Percentiles rank a stretch among this genome's conserved stretches.
Evolutionary conservation across 2,797 vertebrate species (phyloP).

Genomic region (Mormyrus hasselquistii): DNA sequence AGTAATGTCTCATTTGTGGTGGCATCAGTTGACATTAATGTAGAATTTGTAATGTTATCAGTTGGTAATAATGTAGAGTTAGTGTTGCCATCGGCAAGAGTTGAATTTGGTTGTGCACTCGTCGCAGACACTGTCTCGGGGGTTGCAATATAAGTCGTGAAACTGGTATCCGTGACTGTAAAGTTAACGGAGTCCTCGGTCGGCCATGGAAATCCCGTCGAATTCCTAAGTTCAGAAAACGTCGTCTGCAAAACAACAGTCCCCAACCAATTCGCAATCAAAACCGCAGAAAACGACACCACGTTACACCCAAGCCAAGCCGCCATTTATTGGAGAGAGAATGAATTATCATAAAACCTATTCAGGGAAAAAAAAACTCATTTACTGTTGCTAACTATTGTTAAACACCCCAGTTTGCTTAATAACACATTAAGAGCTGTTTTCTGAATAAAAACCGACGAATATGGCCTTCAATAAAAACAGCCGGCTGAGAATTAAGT

Average conservation of each 20-base stretch:
- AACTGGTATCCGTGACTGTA: background rate
- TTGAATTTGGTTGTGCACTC: conserved; percentile 17
- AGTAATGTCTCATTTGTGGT: background rate
- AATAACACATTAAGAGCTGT: background rate
- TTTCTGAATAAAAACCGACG: background rate
- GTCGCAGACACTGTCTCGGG: conserved; percentile 23
- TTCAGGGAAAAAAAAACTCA: background rate
- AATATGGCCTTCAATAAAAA: background rate
- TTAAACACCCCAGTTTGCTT: background rate
- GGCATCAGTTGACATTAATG: background rate
- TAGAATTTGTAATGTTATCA: background rate
- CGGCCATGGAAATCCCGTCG: background rate
- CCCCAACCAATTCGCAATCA: conserved; percentile 27
- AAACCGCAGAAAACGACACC: conserved; percentile 26
- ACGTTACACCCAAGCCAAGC: conserved; percentile 1
- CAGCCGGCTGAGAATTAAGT: background rate
- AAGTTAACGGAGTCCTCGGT: background rate
- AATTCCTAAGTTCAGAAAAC: conserved; percentile 1
- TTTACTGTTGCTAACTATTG: background rate
- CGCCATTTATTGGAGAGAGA: conserved; percentile 36
- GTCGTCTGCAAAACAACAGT: conserved; percentile 22
- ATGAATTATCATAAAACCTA: background rate
- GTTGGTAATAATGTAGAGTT: background rate
- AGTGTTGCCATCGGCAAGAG: background rate
- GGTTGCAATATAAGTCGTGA: background rate